phyloP scores from a whole-genome alignment of 1,140 invertebrate genomes.

The Parapsyche elsis region DNA sequence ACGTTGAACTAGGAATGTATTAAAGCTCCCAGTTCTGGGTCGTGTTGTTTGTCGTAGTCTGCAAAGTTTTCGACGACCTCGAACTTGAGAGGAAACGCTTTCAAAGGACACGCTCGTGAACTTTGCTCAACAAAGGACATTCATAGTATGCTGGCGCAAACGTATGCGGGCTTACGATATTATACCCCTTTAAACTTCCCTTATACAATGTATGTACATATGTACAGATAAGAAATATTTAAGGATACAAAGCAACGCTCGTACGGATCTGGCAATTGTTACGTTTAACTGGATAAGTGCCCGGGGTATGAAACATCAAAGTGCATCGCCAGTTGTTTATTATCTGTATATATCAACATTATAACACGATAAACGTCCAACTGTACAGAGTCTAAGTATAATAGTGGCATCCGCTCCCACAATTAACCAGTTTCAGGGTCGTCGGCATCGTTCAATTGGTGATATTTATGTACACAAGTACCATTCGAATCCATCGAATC shows the following conservation, averaged over 20 bases:
- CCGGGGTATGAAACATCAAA: background rate
- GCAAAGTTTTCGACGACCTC: slow-evolving; percentile 18
- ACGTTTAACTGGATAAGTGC: background rate
- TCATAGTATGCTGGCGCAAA: too few species aligned
- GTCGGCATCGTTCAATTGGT: background rate
- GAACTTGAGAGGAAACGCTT: background rate
- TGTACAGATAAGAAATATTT: too few species aligned
- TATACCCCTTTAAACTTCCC: too few species aligned
- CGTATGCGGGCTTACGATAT: too few species aligned
- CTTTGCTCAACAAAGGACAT: too few species aligned
- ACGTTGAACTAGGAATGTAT: too few species aligned
- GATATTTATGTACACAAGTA: too few species aligned
- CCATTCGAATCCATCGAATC: too few species aligned
- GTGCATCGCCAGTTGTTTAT: background rate
- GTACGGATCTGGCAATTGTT: background rate
- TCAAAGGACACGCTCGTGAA: too few species aligned
- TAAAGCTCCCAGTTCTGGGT: too few species aligned
- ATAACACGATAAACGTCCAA: slow-evolving; percentile 1
- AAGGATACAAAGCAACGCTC: too few species aligned
- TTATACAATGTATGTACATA: too few species aligned
- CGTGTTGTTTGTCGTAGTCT: background rate
- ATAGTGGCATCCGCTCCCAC: background rate
- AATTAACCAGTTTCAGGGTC: background rate
- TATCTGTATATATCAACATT: background rate
- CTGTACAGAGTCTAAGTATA: background rate